Evolutionary conservation across 1,140 invertebrate species (phyloP).

Genomic region (Cyclargus thomasi): DNA sequence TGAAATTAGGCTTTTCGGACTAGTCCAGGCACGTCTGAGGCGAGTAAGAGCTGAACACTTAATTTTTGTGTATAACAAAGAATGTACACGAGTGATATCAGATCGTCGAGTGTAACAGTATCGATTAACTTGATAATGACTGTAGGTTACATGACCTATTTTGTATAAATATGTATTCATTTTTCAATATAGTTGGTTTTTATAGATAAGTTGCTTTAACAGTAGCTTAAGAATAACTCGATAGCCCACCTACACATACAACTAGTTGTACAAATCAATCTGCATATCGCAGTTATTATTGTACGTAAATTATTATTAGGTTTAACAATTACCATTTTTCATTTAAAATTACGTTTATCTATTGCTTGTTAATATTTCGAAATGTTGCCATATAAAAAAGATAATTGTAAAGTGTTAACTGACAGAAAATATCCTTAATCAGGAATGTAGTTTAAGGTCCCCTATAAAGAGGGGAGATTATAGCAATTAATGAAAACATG

Average conservation of each 20-base stretch:
- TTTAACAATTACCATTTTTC: not conserved
- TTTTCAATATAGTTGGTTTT: not conserved
- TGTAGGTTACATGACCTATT: slow-evolving; percentile 26
- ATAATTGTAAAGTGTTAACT: not conserved
- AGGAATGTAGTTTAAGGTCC: not conserved
- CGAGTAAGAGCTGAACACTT: slow-evolving; percentile 13
- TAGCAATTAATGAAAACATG: too few relatives aligned
- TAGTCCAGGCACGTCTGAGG: not conserved
- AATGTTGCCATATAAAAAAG: not conserved
- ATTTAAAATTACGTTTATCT: not conserved
- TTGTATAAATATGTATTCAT: slow-evolving; percentile 11
- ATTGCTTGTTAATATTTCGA: not conserved
- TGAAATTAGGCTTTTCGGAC: slow-evolving; percentile 39
- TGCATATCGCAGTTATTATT: not conserved
- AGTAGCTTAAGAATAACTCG: too few relatives aligned
- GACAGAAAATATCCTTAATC: not conserved
- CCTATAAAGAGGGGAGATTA: too few relatives aligned
- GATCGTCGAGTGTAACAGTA: not conserved
- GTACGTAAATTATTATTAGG: not conserved
- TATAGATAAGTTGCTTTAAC: too few relatives aligned
- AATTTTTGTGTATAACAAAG: slow-evolving; percentile 10
- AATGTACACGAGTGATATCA: slow-evolving; percentile 12
- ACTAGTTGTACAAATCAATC: not conserved
- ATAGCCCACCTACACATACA: not conserved
- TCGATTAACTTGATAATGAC: slow-evolving; percentile 12